These are phyloP conservation scores for Gasteruption jaculator DNA, from an alignment of 2,888 invertebrate species.

Conservation along the genomic window DNA sequence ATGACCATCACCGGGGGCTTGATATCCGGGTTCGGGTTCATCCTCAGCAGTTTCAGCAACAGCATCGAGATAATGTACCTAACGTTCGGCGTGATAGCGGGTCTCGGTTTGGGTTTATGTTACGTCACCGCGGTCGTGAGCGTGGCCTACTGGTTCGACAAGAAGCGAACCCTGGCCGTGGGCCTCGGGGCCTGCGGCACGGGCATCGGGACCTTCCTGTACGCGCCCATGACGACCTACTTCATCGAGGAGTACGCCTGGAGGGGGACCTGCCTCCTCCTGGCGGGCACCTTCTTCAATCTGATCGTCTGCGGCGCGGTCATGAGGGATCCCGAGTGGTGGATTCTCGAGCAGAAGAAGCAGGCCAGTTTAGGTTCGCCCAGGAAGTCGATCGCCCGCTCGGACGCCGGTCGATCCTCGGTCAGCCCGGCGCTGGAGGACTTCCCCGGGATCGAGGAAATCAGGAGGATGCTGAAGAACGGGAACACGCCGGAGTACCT, in stretches of 20 bases:
- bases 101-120: slow-evolving; percentile 77
- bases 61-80: slow-evolving; percentile 76
- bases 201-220: slow-evolving; percentile 83
- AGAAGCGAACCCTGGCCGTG: slow-evolving; percentile 79
- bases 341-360: slow-evolving; percentile 61
- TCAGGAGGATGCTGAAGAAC: slow-evolving; percentile 66
- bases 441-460: slow-evolving; percentile 63
- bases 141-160: slow-evolving; percentile 90
- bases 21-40: slow-evolving; percentile 71
- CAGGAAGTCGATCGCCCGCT: slow-evolving; percentile 55
- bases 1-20: slow-evolving; percentile 74
- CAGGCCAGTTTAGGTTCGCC: slow-evolving; percentile 38
- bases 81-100: slow-evolving; percentile 81
- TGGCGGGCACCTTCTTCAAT: slow-evolving; percentile 81
- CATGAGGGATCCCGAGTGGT: slow-evolving; percentile 88
- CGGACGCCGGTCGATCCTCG: slow-evolving; percentile 55
- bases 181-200: slow-evolving; percentile 86
- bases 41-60: slow-evolving; percentile 66
- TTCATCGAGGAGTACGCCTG: slow-evolving; percentile 77
- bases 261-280: slow-evolving; percentile 74
- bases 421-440: slow-evolving; percentile 55
- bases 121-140: slow-evolving; percentile 89
- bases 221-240: slow-evolving; percentile 79
- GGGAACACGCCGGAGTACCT: slow-evolving; percentile 66
- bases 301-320: slow-evolving; percentile 81